Conservation (phyloP, 1,140 invertebrate species). For the Drosophila pallidifrons region DNA sequence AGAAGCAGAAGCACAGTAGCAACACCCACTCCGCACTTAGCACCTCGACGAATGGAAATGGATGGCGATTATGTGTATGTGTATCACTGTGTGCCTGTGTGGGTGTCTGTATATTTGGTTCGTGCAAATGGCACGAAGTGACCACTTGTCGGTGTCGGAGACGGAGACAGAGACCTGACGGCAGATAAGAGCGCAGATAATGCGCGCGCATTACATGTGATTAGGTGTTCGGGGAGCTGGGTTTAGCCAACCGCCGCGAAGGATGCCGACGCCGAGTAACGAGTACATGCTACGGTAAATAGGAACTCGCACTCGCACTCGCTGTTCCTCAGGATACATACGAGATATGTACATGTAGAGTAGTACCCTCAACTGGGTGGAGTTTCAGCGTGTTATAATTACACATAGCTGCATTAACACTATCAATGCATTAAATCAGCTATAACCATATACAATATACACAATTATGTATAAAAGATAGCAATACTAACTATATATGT, state of each 20-base stretch:
- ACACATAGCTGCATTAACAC: conserved; percentile 13
- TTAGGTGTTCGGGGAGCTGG: conserved; percentile 78
- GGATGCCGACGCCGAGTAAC: conserved; percentile 20
- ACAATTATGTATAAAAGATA: neutral
- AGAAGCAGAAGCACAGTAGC: conserved; percentile 17
- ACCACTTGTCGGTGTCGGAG: conserved; percentile 38
- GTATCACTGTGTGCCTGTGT: neutral
- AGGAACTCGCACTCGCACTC: conserved; percentile 20
- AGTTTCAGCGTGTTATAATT: conserved; percentile 42
- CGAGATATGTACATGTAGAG: no score
- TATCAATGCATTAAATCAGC: neutral
- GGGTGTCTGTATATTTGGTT: conserved; percentile 38
- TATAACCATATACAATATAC: neutral
- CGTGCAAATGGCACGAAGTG: conserved; percentile 63
- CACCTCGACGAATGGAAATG: conserved; percentile 73
- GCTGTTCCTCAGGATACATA: neutral
- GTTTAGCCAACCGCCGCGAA: conserved; percentile 82
- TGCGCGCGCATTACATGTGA: conserved; percentile 85
- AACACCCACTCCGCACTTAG: conserved; percentile 71
- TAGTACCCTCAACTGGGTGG: conserved; percentile 38
- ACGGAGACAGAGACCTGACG: conserved; percentile 25
- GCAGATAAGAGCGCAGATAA: conserved; percentile 84
- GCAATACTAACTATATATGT: neutral
- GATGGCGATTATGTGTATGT: conserved; percentile 54
- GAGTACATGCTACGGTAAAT: conserved; percentile 52